Base-by-base conservation (phyloP, 2,797 vertebrate genomes). In the Mareca penelope region DNA sequence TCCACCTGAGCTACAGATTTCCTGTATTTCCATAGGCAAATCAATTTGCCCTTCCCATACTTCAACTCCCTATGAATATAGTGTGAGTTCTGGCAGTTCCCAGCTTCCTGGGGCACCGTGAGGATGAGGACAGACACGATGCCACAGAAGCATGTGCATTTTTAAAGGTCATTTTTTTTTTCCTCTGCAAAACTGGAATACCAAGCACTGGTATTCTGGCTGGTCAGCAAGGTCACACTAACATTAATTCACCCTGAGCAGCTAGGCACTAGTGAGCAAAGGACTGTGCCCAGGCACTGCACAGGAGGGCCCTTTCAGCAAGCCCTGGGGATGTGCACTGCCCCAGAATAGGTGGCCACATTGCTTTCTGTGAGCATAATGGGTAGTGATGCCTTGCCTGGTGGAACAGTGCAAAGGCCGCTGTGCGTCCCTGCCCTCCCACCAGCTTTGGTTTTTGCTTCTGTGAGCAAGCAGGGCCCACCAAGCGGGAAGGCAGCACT, bases 161-260 rank as follows among this genome's bases (percentile, higher is more conserved):
- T 85, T 56, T 42, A 21, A 50, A 48, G 46, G 72, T 50, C 19
- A 39, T n/a, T n/a, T n/a, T 15, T 73, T 52, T 91, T 76, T 53
- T 19, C 29, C 57, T 71, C 57, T 87, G 82, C 78, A 86, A 79
- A 85, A n/a, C 40, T n/a, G 42, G 72, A 86, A 72, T 77, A 63
- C 19, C 6, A 31, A 57, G 29, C 61, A 85, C 57, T 90, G 56
- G 22, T 15, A 75, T 69, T 65, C 86, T 73, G 69, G 23, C 22
- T 50, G 60, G 29, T 75, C 67, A 93, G 63, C 23, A 81, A 4
- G 9, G 22, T 46, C 59, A 75, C 44, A 7, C 15, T 48, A 24
- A 33, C 1, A 1, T 19, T 89, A 71, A 67, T 44, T 69, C 10
- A n/a, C 33, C 31, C 31, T 29, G 44, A 67, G 65, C 48, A 82